These are phyloP conservation scores for Aphrocallistes beatrix DNA, from an alignment of 37 sponge, comb jelly and placozoan species.

Conservation along the genomic window DNA sequence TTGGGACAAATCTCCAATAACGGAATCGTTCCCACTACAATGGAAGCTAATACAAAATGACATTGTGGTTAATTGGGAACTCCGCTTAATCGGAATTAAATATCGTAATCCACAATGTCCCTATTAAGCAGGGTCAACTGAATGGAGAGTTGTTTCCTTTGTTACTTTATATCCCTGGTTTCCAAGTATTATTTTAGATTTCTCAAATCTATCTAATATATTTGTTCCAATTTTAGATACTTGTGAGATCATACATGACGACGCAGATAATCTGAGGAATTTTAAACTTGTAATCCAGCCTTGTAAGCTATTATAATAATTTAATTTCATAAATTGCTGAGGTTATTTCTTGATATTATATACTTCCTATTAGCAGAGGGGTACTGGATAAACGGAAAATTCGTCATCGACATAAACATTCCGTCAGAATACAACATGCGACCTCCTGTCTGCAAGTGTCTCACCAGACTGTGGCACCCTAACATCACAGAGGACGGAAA, in stretches of 20 bases:
- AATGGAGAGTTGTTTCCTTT: too few relatives aligned
- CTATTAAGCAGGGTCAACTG: too few relatives aligned
- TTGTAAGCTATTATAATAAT: neutral
- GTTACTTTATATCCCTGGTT: too few relatives aligned
- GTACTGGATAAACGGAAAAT: constrained; percentile 58
- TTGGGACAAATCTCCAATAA: too few relatives aligned
- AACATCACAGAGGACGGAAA: constrained; percentile 71
- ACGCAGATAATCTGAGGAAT: constrained; percentile 48
- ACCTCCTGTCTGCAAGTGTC: constrained; percentile 43
- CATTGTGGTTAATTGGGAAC: too few relatives aligned
- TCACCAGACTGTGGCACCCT: constrained; percentile 67
- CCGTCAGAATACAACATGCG: constrained; percentile 59
- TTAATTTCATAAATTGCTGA: neutral
- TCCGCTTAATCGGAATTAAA: too few relatives aligned
- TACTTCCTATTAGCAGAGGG: constrained; percentile 37
- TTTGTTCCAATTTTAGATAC: constrained; percentile 13
- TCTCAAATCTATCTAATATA: neutral
- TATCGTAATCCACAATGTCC: too few relatives aligned
- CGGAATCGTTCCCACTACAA: too few relatives aligned
- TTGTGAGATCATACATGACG: constrained; percentile 39
- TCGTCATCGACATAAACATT: constrained; percentile 41
- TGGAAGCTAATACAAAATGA: too few relatives aligned
- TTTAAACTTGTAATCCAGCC: constrained; percentile 42
- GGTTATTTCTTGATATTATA: neutral
- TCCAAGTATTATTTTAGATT: too few relatives aligned